A percentile compares a stretch with the other conserved stretches of the same genome.
Evolutionary conservation across 2,888 invertebrate species (phyloP).

Genomic region (Perizoma flavofasciatum): DNA sequence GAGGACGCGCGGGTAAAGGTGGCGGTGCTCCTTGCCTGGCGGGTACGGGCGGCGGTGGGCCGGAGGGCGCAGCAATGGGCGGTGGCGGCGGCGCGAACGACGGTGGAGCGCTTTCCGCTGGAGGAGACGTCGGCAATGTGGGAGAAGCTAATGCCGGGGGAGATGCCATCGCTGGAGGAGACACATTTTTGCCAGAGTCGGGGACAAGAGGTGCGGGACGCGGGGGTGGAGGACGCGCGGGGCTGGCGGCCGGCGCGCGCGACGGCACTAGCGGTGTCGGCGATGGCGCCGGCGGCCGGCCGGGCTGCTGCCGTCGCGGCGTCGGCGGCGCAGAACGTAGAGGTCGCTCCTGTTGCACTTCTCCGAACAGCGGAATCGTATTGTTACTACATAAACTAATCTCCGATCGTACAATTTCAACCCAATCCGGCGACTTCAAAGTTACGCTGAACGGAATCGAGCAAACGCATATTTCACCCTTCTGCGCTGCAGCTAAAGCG

Average conservation of each 20-base stretch:
- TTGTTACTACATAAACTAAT: conserved; percentile 93
- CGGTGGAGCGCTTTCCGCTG: conserved; percentile 62
- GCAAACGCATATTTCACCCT: conserved; percentile 84
- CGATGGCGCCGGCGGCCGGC: conserved; percentile 86
- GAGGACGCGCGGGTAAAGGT: conserved; percentile 86
- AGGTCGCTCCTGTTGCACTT: conserved; percentile 64
- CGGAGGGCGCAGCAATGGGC: conserved; percentile 65
- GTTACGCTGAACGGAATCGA: conserved; percentile 87
- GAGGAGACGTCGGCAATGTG: conserved; percentile 48
- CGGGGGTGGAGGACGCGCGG: conserved; percentile 84
- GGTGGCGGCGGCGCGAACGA: conserved; percentile 84
- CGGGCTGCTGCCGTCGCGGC: conserved; percentile 80
- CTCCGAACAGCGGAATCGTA: conserved; percentile 89
- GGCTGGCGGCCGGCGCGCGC: conserved; percentile 72
- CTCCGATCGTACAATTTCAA: conserved; percentile 91
- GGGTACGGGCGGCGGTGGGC: conserved; percentile 81
- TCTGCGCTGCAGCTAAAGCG: conserved; percentile 89
- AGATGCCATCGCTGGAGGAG: conserved; percentile 68
- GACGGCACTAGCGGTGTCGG: conserved; percentile 74
- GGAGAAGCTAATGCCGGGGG: conserved; percentile 65
- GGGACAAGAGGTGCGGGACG: conserved; percentile 82
- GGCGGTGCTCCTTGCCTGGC: conserved; percentile 84
- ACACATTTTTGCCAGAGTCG: conserved; percentile 66
- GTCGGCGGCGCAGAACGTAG: conserved; percentile 75
- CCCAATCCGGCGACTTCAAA: conserved; percentile 94